Base-by-base conservation (phyloP, 2,888 invertebrate species). In the Actias luna region DNA sequence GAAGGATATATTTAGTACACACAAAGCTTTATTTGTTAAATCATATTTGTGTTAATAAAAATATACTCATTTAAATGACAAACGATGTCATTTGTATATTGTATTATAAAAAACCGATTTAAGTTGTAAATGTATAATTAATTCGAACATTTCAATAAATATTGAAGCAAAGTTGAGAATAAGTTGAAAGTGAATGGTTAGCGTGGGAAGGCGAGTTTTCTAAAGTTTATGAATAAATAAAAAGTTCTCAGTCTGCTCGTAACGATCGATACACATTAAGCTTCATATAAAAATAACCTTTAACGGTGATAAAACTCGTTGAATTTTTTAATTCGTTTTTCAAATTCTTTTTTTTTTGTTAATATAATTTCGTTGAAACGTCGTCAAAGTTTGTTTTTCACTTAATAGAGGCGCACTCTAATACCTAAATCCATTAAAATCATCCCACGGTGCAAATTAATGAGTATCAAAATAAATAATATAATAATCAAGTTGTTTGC, bases 181-280 rank as follows among this genome's bases (percentile, higher is more conserved):
- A 64, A 68, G 59, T 70, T 63, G 55, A 65, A 50, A 67, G 69
- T 67, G 64, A 66, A 66, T 52, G 63, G 58, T 69, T 73, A 64
- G 69, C 73, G 65, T 73, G 66, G 73, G 71, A 76, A 76, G 73
- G 67, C 25, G 36, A 70, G 65, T 72, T 75, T 72, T 69, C 66
- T 64, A 62, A 78, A 76, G 71, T 76, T 77, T 72, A 75, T 79
- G 78, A 80, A 80, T 81, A 78, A 80, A 72, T 80, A 75, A 80
- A 58, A 67, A 63, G 66, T 60, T 65, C 63, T 71, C 67, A 68
- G 77, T 77, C 78, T 76, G 76, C 67, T 62, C 61, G 61, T 60
- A 66, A 65, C 71, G 72, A 73, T 78, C 79, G 70, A 79, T 77
- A 67, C 66, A 64, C 60, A 67, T 68, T 72, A 70, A 71, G 65